These are phyloP conservation scores for Centropus bengalensis DNA, from an alignment of 2,113 vertebrate species.

Conservation along the genomic window DNA sequence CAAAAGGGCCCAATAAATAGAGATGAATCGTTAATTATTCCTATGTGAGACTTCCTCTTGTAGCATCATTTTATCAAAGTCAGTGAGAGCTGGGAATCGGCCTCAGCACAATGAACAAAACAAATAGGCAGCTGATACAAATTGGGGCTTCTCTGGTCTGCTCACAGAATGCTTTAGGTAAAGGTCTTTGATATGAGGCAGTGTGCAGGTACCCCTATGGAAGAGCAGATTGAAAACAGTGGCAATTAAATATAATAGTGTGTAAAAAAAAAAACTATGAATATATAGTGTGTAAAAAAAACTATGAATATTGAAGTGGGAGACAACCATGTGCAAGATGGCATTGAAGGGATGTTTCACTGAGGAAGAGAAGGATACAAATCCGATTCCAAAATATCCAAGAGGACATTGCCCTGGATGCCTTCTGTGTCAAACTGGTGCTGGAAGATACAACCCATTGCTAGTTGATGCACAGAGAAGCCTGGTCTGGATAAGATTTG, in stretches of 20 bases:
- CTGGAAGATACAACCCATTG: neutral
- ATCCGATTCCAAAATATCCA: neutral
- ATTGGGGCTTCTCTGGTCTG: neutral
- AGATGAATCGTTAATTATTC: slow-evolving; percentile 38
- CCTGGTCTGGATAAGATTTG: neutral
- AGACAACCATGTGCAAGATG: neutral
- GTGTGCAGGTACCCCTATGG: neutral
- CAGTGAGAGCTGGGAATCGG: neutral
- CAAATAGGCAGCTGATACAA: neutral
- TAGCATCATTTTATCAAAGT: neutral
- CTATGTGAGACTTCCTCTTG: neutral
- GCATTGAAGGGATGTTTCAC: neutral
- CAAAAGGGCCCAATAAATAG: slow-evolving; percentile 43
- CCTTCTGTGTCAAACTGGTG: neutral
- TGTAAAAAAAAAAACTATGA: rapidly evolving
- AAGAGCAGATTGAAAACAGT: neutral
- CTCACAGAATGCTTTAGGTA: neutral
- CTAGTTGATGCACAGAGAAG: neutral
- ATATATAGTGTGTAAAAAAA: too few relatives aligned
- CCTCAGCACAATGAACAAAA: neutral
- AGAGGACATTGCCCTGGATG: rapidly evolving
- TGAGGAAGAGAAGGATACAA: neutral
- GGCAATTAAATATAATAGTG: neutral
- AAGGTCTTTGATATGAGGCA: neutral
- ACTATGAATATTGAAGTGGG: neutral